These are phyloP conservation scores for Melitaea cinxia DNA, from an alignment of 1,140 invertebrate species.

Conservation along the genomic window DNA sequence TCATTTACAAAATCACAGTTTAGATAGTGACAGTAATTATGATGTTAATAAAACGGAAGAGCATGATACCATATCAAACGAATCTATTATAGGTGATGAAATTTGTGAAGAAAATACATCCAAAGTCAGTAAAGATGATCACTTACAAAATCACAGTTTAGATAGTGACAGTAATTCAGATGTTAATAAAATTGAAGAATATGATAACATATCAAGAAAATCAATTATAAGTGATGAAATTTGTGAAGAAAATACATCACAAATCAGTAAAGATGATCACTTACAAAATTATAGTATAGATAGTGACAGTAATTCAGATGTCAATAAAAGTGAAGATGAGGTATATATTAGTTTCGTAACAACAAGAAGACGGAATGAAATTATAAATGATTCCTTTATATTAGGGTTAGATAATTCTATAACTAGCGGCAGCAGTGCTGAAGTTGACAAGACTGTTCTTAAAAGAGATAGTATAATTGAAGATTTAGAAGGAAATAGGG, in stretches of 20 bases:
- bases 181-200: too few relatives aligned
- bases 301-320: slow-evolving; percentile 11
- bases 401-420: slow-evolving; percentile 49
- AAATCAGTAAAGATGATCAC: not conserved
- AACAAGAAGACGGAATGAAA: slow-evolving; percentile 59
- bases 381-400: slow-evolving; percentile 53
- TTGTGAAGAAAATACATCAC: not conserved
- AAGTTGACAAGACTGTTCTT: slow-evolving; percentile 56
- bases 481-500: slow-evolving; percentile 3
- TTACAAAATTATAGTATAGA: not conserved
- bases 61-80: too few relatives aligned
- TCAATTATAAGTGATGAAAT: slow-evolving; percentile 1
- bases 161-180: not conserved
- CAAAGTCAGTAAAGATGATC: too few relatives aligned
- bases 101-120: too few relatives aligned
- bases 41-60: too few relatives aligned
- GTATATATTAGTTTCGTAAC: slow-evolving; percentile 58
- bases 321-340: slow-evolving; percentile 30
- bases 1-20: too few relatives aligned
- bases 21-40: not conserved
- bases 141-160: too few relatives aligned
- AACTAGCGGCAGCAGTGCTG: slow-evolving; percentile 40
- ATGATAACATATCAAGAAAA: too few relatives aligned
- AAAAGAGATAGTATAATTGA: slow-evolving; percentile 23
- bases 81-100: too few relatives aligned